These are phyloP conservation scores for Physella acuta DNA, from an alignment of 1,140 invertebrate species.

Conservation along the genomic window DNA sequence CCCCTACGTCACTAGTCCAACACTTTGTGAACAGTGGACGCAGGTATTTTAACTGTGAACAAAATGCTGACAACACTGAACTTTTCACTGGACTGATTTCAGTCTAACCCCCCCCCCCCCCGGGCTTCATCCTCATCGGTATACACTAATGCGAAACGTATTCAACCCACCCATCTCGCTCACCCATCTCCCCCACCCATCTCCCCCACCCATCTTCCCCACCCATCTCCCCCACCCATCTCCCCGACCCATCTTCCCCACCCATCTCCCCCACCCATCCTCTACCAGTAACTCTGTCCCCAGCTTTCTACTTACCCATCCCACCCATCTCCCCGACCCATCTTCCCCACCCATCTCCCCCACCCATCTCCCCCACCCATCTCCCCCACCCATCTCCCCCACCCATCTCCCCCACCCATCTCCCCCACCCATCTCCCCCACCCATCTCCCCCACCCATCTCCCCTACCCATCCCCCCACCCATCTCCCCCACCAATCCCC, in stretches of 20 bases:
- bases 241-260: neutral
- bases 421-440: neutral
- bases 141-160: neutral
- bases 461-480: neutral
- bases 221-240: neutral
- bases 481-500: neutral
- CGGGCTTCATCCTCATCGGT: neutral
- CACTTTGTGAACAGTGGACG: too few relatives aligned
- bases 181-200: neutral
- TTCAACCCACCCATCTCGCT: neutral
- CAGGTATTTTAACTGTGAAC: too few relatives aligned
- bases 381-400: neutral
- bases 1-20: too few relatives aligned
- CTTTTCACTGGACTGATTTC: neutral
- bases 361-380: neutral
- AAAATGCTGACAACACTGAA: too few relatives aligned
- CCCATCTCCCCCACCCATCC: neutral
- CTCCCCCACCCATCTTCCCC: neutral
- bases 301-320: too few relatives aligned
- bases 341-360: neutral
- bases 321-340: neutral
- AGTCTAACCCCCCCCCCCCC: neutral
- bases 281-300: neutral
- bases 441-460: neutral
- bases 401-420: neutral